Base-by-base conservation (phyloP, 2,113 vertebrate species). In the Pangasianodon gigas region DNA sequence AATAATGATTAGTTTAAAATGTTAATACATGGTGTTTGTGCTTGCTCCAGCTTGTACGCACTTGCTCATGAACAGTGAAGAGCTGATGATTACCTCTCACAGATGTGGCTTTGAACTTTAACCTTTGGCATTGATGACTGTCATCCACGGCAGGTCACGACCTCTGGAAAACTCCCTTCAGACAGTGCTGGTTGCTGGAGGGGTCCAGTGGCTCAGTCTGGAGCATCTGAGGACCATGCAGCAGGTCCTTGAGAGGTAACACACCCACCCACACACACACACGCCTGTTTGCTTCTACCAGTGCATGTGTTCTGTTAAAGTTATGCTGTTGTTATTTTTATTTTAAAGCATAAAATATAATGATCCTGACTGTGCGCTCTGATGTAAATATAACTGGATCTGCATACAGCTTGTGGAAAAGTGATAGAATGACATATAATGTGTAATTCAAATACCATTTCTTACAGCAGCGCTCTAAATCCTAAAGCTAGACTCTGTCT, bases 201-300 rank as follows among this genome's bases (percentile, higher is more conserved):
- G 98, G 48, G 98, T 99, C 93, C 98, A 99, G 94, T 99, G 98
- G 98, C 97, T 99, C 82, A 98, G 96, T 94, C 95, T 95, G 69
- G 95, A 97, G 93, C 98, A 99, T 90, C 94, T 99, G 93, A 96
- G 94, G 92, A 98, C 96, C 86, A 95, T 99, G 91, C 95, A 95
- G 69, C 97, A 97, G 62, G 96, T 99, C 86, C 94, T 99, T 89
- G 95, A 96, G 90, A 97, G 97, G 98, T 98, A 95, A 79, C 10
- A 69, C 19, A 87, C 32, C 82, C 19, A 87, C 41, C 85, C 60
- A 74, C 37, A 88, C 56, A 90, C 29, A 32, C 89, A 83, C 80
- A 84, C 48, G 65, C 58, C 16, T 44, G 37, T 19, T 74, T 16
- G 5, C 32, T 71, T 21, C 71, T 1, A 7, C 32, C 6, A 9